Evolutionary conservation across 2,888 invertebrate species (phyloP).

Genomic region (Boloria selene): DNA sequence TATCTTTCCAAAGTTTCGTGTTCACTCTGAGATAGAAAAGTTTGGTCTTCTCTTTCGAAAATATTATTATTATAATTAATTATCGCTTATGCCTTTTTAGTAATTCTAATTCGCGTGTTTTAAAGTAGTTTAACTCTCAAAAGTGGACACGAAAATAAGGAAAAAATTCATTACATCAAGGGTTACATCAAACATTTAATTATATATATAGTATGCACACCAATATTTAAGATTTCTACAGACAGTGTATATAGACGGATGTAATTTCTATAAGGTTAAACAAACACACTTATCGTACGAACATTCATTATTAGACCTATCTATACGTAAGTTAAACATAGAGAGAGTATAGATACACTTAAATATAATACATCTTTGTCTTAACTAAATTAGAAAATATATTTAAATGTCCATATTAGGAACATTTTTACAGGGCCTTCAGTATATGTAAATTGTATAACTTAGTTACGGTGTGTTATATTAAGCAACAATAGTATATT

Average conservation of each 20-base stretch:
- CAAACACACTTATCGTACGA: constrained; percentile 24
- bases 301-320: constrained; percentile 34
- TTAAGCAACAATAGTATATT: neutral
- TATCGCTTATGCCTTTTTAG: no score
- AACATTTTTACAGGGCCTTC: constrained; percentile 29
- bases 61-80: no score
- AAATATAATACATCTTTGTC: constrained; percentile 14
- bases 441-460: constrained; percentile 20
- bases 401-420: constrained; percentile 28
- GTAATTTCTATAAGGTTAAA: constrained; percentile 34
- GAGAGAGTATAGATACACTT: constrained; percentile 28
- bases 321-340: constrained; percentile 33
- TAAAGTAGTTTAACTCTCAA: neutral
- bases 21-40: constrained; percentile 16
- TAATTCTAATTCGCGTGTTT: neutral
- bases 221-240: constrained; percentile 35
- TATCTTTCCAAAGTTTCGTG: constrained; percentile 45
- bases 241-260: constrained; percentile 42
- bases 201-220: constrained; percentile 34
- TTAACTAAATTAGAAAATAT: constrained; percentile 5
- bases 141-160: constrained; percentile 29
- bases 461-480: neutral
- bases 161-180: neutral
- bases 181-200: constrained; percentile 36
- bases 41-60: no score